A percentile compares a stretch with the other conserved stretches of the same genome.
Evolutionary conservation across 2,113 vertebrate genomes (phyloP).

Genomic region (Rhipidura dahli): DNA sequence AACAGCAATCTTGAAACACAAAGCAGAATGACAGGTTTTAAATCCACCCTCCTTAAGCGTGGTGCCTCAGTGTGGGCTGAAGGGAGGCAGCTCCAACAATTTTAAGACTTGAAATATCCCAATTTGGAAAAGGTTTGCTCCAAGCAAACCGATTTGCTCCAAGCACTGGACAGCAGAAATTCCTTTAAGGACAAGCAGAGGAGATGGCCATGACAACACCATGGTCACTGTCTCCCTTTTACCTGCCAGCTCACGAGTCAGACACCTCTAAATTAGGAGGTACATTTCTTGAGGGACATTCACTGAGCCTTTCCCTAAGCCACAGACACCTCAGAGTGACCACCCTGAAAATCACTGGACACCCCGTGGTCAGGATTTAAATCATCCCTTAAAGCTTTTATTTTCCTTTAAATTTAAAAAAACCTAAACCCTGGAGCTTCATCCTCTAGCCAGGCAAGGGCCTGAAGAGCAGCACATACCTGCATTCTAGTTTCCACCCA

Average conservation of each 20-base stretch:
- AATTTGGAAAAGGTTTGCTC: neutral
- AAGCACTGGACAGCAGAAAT: neutral
- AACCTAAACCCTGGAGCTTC: neutral
- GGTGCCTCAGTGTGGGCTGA: neutral
- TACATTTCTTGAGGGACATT: neutral
- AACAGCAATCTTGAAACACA: neutral
- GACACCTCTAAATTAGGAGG: neutral
- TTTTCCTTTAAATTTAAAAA: neutral
- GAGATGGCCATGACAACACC: neutral
- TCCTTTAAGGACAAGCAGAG: neutral
- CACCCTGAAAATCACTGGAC: neutral
- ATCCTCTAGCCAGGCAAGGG: neutral
- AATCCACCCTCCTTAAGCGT: neutral
- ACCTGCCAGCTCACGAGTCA: neutral
- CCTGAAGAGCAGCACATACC: neutral
- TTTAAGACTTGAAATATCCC: neutral
- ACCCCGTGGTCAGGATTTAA: accelerated
- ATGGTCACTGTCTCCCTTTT: neutral
- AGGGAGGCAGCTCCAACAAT: neutral
- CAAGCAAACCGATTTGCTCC: neutral
- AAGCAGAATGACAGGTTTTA: neutral
- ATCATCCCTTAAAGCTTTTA: neutral
- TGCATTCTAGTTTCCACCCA: neutral
- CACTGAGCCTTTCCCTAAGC: neutral
- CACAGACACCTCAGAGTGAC: neutral